Base-by-base conservation (phyloP, 64 coral and sea anemone species). In the Trachythela sp. region DNA sequence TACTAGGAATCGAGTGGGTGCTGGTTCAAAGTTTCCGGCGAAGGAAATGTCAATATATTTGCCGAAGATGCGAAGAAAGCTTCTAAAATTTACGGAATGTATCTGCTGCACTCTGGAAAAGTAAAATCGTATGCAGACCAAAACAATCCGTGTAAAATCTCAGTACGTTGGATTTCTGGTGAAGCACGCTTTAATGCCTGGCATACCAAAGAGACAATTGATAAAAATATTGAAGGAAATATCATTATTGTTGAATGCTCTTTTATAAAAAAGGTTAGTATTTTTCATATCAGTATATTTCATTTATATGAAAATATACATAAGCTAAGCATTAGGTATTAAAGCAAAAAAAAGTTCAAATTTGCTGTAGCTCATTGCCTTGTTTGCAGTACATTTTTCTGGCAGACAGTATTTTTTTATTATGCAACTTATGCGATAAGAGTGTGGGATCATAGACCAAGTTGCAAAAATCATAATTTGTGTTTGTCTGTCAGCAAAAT, bases 41-140 rank as follows among this genome's bases (percentile, higher is more conserved):
- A 72, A 26, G n/a, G 32, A 72, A 72, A 35, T 72, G 68, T 26
- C 11, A 26, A 72, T 26, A 26, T 72, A 30, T 72, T 72, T 72
- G 68, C 68, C 14, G 14, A 72, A 72, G 68, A 72, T 72, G 68
- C 68, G 26, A 72, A 72, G 32, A 26, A 72, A 72, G 68, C 68
- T 1, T 72, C 68, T 26, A 72, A 72, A 26, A 72, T 72, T 72
- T 72, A 72, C 29, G 68, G 68, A 35, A 72, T 72, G 68, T 72
- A 31, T 35, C 33, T 72, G 68, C 33, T 72, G 29, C 68, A 72
- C 33, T 27, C 68, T 31, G 68, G 68, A 27, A 72, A 72, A 22
- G 10, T 72, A 14, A 72, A 22, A 26, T 72, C 68, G 26, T 72
- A 72, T 72, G 68, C 68, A 24, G 68, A 72, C 15, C 68, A 72